Evolutionary conservation across 2,113 vertebrate genomes (phyloP).

Genomic region (Salvator merianae): DNA sequence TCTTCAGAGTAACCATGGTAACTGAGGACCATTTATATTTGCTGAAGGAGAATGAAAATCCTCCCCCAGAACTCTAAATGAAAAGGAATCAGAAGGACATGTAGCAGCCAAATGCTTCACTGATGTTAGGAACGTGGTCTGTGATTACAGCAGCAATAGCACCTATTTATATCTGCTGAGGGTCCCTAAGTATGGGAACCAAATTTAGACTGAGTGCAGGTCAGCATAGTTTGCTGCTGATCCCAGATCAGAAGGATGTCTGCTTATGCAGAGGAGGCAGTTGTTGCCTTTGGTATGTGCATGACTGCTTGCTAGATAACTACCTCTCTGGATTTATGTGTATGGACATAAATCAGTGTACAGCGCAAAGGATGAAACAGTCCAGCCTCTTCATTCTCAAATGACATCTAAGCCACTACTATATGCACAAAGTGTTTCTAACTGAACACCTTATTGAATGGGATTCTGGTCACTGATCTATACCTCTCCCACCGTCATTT

Average conservation of each 20-base stretch:
- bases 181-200: constrained; percentile 30
- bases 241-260: constrained; percentile 7
- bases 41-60: constrained; percentile 67
- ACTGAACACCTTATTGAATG: no score
- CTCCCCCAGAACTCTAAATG: constrained; percentile 47
- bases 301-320: background rate
- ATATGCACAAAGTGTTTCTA: no score
- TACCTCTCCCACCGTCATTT: no score
- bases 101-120: constrained; percentile 11
- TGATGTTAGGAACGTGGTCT: constrained; percentile 9
- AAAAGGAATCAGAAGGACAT: constrained; percentile 18
- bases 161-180: constrained; percentile 19
- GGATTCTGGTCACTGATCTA: no score
- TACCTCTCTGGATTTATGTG: background rate
- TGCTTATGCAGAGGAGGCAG: constrained; percentile 10
- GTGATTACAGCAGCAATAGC: constrained; percentile 14
- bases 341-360: background rate
- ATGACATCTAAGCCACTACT: no score
- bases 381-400: no score
- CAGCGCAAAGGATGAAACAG: background rate
- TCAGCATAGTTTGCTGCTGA: constrained; percentile 18
- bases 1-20: constrained; percentile 71
- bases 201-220: background rate
- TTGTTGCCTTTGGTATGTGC: constrained; percentile 12
- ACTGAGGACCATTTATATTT: constrained; percentile 65